Base-by-base conservation (phyloP, 2,888 invertebrate species). In the Luffia ferchaultella region DNA sequence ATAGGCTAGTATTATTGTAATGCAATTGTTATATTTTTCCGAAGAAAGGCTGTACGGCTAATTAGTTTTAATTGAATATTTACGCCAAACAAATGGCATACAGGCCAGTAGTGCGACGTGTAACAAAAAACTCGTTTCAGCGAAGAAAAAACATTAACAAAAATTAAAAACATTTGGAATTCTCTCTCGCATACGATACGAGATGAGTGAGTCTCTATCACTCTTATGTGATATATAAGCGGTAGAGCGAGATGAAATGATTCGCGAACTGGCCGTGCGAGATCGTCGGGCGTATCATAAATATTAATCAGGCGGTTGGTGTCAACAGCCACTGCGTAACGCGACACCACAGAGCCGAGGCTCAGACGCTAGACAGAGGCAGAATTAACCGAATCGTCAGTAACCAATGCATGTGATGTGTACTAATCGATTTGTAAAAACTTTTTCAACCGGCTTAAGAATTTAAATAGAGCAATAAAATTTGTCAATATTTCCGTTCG, bases 241-340 rank as follows among this genome's bases (percentile, higher is more conserved):
- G 30, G 30, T 12, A 12, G 30, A 30, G 12, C 30, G 30, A 73
- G 69, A 67, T 64, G 67, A 12, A 12, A 12, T 12, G 3, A 45
- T 45, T 45, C 69, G 70, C 73, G 65, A 80, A 79, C 80, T 77
- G 79, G 79, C 82, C 83, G 78, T 80, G 75, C 83, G 79, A 83
- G 83, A 83, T 83, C 78, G 77, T 80, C 79, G 74, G 76, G 69
- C 76, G 76, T 80, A 83, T 83, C 83, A 83, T 83, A 83, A 83
- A 83, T 83, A 83, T 83, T 83, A 83, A 83, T 83, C 83, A 83
- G 80, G 79, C 83, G 30, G 71, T 76, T 82, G 83, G 83, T 82
- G 83, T 83, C 83, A 82, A 83, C 83, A 82, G 83, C 83, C 83
- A 82, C 80, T 75, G 79, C 80, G 83, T 82, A 82, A 82, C 82